Conservation (phyloP, 2,888 invertebrate species). For the Ephialtes manifestator region DNA sequence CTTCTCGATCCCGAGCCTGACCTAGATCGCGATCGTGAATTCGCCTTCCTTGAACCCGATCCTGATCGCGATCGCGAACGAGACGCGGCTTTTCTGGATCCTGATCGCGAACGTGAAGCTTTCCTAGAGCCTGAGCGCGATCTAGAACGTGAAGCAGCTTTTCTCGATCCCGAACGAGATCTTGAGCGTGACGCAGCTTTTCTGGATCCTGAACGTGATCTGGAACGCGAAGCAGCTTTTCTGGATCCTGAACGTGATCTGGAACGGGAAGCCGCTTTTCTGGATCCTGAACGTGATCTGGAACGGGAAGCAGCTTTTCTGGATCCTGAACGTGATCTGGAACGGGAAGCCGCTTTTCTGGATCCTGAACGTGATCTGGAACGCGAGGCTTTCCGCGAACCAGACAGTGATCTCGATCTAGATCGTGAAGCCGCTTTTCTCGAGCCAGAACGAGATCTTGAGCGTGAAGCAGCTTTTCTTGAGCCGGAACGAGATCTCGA, state of each 20-base stretch:
- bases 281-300: conserved; percentile 74
- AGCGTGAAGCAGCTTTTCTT: conserved; percentile 71
- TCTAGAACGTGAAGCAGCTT: conserved; percentile 75
- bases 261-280: conserved; percentile 71
- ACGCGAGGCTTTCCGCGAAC: conserved; percentile 72
- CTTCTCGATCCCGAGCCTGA: conserved; percentile 62
- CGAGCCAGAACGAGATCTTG: conserved; percentile 68
- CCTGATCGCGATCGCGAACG: conserved; percentile 67
- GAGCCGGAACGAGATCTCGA: conserved; percentile 75
- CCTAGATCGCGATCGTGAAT: conserved; percentile 72
- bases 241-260: conserved; percentile 74
- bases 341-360: conserved; percentile 56
- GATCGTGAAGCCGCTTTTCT: conserved; percentile 75
- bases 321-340: conserved; percentile 75
- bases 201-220: conserved; percentile 64
- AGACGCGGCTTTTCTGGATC: conserved; percentile 76
- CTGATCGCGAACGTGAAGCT: conserved; percentile 70
- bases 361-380: conserved; percentile 72
- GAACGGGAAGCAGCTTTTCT: conserved; percentile 69
- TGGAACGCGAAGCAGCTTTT: conserved; percentile 71
- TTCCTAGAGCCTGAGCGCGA: conserved; percentile 60
- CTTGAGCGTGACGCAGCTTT: conserved; percentile 67
- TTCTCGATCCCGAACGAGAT: conserved; percentile 56
- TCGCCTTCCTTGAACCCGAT: conserved; percentile 72
- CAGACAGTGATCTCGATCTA: conserved; percentile 75